phyloP scores from a whole-genome alignment of 2,888 invertebrate species.

The Tuta absoluta region DNA sequence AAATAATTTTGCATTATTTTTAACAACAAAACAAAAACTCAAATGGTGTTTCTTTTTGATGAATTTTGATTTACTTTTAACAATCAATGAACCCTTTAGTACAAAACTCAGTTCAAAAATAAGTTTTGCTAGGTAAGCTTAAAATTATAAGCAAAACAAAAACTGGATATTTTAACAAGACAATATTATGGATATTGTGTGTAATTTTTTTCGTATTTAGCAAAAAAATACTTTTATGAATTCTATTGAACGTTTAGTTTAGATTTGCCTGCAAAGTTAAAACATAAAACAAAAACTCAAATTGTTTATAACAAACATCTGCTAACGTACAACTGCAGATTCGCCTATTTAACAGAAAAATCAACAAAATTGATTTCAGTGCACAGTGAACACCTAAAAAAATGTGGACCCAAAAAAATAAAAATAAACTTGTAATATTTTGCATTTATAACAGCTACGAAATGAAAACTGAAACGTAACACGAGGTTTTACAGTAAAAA shows the following conservation, averaged over 20 bases:
- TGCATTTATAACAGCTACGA: not conserved
- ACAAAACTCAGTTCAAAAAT: not conserved
- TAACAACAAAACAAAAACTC: slow-evolving; percentile 27
- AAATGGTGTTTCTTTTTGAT: not conserved
- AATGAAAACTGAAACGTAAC: not conserved
- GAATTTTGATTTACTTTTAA: not conserved
- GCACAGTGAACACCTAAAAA: slow-evolving; percentile 31
- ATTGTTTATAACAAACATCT: slow-evolving; percentile 8
- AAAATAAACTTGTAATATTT: slow-evolving; percentile 28
- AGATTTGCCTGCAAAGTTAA: not conserved
- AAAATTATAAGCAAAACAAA: slow-evolving; percentile 28
- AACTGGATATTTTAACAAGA: slow-evolving; percentile 26
- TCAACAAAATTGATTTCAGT: slow-evolving; percentile 16
- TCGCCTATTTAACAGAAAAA: slow-evolving; percentile 11
- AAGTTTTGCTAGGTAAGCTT: not conserved
- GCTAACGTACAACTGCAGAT: slow-evolving; percentile 22
- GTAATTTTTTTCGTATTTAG: no score
- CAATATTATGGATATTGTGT: not conserved
- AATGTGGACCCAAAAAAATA: not conserved
- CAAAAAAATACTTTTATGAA: not conserved
- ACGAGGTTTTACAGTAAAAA: not conserved
- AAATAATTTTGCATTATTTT: not conserved
- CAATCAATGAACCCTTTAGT: not conserved
- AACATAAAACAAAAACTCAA: slow-evolving; percentile 28
- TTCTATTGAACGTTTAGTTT: not conserved